Percentiles rank a stretch among this genome's conserved stretches.
Evolutionary conservation across 2,797 vertebrate species (phyloP).

Genomic region (Acanthis flammea): DNA sequence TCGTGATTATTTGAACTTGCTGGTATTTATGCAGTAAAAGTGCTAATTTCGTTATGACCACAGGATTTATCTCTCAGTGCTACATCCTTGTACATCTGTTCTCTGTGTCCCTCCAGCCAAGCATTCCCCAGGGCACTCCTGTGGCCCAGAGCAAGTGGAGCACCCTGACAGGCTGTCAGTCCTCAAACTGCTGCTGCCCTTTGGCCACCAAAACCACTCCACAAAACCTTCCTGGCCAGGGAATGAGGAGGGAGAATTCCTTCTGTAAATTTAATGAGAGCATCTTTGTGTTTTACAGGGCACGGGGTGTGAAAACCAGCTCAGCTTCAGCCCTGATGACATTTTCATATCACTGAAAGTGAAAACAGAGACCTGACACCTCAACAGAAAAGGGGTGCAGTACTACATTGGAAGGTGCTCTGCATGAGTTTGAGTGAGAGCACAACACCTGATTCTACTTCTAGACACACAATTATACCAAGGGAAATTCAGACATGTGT

Average conservation of each 20-base stretch:
- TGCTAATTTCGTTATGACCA: not conserved
- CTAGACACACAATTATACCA: not conserved
- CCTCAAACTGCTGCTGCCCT: slow-evolving; percentile 24
- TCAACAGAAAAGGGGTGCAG: slow-evolving; percentile 3
- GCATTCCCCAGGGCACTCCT: not conserved
- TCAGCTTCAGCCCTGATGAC: slow-evolving; percentile 49
- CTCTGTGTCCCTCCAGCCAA: not conserved
- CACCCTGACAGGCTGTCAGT: not conserved
- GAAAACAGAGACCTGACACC: slow-evolving; percentile 49
- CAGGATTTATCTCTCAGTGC: not conserved
- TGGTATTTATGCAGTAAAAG: not conserved
- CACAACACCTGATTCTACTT: slow-evolving; percentile 53
- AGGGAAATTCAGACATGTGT: not conserved
- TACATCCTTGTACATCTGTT: not conserved
- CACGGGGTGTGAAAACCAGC: slow-evolving; percentile 52
- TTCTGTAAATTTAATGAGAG: slow-evolving; percentile 57
- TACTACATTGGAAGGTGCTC: not conserved
- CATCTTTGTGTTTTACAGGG: slow-evolving; percentile 48
- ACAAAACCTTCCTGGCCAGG: not conserved
- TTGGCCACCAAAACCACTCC: not conserved
- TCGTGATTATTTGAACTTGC: not conserved
- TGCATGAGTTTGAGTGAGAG: not conserved
- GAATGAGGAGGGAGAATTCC: slow-evolving; percentile 34
- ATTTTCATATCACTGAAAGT: slow-evolving; percentile 59
- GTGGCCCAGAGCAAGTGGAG: slow-evolving; percentile 8